These are phyloP conservation scores for Brachypodius melanocephalos DNA, from an alignment of 2,113 vertebrate species.

Conservation along the genomic window DNA sequence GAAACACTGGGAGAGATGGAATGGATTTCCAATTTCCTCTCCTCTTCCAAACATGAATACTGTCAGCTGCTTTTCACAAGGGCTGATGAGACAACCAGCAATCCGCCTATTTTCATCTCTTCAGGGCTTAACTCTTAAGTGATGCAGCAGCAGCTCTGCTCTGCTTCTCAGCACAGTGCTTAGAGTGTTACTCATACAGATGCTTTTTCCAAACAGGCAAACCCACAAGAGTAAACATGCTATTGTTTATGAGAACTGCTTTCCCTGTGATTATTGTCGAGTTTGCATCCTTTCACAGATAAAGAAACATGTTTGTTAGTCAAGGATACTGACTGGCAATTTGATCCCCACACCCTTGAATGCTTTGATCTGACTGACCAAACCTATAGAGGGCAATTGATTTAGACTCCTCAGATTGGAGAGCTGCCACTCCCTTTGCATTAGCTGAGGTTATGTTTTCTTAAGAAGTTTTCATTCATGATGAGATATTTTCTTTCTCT, in stretches of 20 bases:
- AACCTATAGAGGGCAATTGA: background rate
- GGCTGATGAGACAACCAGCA: slow-evolving; percentile 56
- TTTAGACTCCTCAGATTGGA: background rate
- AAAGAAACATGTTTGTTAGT: background rate
- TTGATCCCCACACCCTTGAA: background rate
- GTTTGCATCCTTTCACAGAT: background rate
- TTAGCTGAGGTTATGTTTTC: background rate
- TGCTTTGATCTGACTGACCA: background rate
- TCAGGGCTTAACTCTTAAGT: slow-evolving; percentile 25
- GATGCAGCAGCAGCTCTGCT: background rate
- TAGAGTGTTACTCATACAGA: background rate
- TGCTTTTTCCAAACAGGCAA: background rate
- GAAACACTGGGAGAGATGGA: background rate
- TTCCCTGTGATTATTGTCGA: background rate
- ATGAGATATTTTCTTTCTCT: background rate
- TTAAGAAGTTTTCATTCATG: background rate
- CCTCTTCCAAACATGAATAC: slow-evolving; percentile 12
- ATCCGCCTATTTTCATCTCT: slow-evolving; percentile 60
- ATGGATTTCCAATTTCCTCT: slow-evolving; percentile 51
- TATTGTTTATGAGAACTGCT: background rate
- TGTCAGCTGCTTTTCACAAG: slow-evolving; percentile 55
- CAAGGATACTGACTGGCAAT: background rate
- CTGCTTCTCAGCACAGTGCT: background rate
- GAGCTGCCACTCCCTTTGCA: background rate
- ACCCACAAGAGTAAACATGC: background rate